Conservation (phyloP, 2,797 vertebrate species). For the Gallinago stenura region DNA sequence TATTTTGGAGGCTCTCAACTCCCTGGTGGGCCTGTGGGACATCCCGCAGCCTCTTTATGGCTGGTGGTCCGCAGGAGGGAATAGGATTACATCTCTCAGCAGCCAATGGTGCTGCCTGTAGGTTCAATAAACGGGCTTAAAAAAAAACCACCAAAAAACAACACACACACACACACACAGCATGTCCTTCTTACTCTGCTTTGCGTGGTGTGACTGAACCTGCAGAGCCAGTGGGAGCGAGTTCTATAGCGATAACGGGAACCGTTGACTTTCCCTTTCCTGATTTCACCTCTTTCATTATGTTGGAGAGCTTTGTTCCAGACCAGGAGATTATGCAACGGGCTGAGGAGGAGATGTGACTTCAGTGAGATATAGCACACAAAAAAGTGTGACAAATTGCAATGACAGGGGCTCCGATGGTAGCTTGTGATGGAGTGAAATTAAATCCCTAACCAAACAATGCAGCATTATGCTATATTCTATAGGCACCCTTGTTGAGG, state of each 20-base stretch:
- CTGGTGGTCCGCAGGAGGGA: slow-evolving; percentile 72
- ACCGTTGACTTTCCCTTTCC: slow-evolving; percentile 75
- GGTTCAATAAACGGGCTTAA: slow-evolving; percentile 51
- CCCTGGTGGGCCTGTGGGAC: slow-evolving; percentile 12
- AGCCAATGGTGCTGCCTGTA: slow-evolving; percentile 73
- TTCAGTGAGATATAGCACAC: slow-evolving; percentile 84
- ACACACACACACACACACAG: slow-evolving; percentile 38
- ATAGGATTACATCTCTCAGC: slow-evolving; percentile 66
- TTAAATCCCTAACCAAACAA: slow-evolving; percentile 82
- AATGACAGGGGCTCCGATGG: slow-evolving; percentile 81
- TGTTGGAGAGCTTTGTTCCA: slow-evolving; percentile 78
- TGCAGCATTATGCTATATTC: slow-evolving; percentile 80
- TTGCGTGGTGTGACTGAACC: slow-evolving; percentile 62
- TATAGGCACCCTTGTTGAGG: slow-evolving; percentile 83
- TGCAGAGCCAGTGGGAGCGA: slow-evolving; percentile 55
- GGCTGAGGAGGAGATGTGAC: slow-evolving; percentile 71
- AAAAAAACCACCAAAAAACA: neutral
- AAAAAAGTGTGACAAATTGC: slow-evolving; percentile 85
- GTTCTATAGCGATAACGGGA: slow-evolving; percentile 70
- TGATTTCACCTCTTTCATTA: slow-evolving; percentile 78
- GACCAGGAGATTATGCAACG: slow-evolving; percentile 77
- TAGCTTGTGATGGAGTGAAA: slow-evolving; percentile 84
- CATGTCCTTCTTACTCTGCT: slow-evolving; percentile 61
- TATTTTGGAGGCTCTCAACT: slow-evolving; percentile 64
- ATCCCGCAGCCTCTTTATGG: slow-evolving; percentile 34